Conservation (phyloP, 2,797 vertebrate genomes). For the Sebastiscus tertius region DNA sequence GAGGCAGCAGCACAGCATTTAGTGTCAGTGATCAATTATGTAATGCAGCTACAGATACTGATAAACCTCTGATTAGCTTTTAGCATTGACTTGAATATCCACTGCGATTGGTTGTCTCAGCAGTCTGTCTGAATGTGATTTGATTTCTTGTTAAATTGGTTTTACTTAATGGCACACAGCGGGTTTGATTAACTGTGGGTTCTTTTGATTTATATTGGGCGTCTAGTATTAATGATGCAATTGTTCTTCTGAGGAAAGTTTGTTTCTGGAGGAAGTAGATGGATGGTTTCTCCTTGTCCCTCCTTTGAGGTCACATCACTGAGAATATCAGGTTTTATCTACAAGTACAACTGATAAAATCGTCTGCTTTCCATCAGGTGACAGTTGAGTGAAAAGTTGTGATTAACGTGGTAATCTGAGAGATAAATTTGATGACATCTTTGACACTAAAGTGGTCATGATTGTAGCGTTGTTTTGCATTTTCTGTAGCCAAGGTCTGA, state of each 20-base stretch:
- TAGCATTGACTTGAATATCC: slow-evolving; percentile 2
- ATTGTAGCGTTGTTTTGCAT: neutral
- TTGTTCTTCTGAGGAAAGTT: neutral
- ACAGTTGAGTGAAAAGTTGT: neutral
- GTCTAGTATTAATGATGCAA: neutral
- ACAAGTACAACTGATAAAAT: neutral
- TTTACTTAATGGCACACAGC: neutral
- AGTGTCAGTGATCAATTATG: slow-evolving; percentile 42
- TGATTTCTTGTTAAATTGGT: slow-evolving; percentile 8
- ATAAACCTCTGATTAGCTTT: slow-evolving; percentile 28
- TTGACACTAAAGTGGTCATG: neutral
- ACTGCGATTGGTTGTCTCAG: neutral
- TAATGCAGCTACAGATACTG: slow-evolving; percentile 27
- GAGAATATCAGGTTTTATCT: slow-evolving; percentile 1
- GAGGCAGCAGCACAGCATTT: slow-evolving; percentile 27
- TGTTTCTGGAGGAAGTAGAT: neutral
- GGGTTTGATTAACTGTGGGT: neutral
- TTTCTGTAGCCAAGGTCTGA: neutral
- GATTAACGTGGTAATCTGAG: neutral
- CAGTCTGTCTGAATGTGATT: neutral
- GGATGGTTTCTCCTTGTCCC: neutral
- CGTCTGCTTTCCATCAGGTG: neutral
- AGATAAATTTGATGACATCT: neutral
- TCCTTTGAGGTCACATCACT: neutral
- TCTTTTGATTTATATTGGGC: neutral